Percentiles rank a stretch among this genome's conserved stretches.
phyloP scores from a whole-genome alignment of 2,888 invertebrate genomes.

The Argyresthia albistria region DNA sequence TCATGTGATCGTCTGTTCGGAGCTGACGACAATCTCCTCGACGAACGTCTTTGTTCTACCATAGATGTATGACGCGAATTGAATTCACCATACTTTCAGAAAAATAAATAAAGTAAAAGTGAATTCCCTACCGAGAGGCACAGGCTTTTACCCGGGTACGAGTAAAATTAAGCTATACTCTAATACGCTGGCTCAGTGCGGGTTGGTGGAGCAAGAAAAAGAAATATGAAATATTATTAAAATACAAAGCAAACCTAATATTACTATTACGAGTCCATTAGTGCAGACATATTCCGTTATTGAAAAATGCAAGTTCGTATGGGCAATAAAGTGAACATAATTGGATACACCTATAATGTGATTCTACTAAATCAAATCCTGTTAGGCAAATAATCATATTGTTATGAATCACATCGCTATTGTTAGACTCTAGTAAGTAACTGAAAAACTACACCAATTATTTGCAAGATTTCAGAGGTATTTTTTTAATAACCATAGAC shows the following conservation, averaged over 20 bases:
- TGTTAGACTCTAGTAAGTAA: no score
- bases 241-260: neutral
- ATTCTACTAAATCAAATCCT: neutral
- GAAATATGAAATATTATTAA: neutral
- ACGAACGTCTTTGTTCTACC: constrained; percentile 55
- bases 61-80: constrained; percentile 19
- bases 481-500: no score
- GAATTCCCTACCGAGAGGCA: no score
- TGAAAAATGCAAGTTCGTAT: neutral
- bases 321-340: neutral
- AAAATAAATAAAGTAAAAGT: no score
- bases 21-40: constrained; percentile 44
- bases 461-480: no score
- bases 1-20: constrained; percentile 51
- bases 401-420: no score
- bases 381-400: neutral
- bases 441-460: no score
- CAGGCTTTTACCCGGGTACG: no score
- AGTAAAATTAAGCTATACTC: no score
- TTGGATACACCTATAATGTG: neutral
- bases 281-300: neutral
- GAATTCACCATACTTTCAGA: no score
- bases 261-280: neutral
- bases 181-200: no score
- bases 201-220: no score